Evolutionary conservation across 2,113 vertebrate species (phyloP).

Genomic region (Zingel zingel): DNA sequence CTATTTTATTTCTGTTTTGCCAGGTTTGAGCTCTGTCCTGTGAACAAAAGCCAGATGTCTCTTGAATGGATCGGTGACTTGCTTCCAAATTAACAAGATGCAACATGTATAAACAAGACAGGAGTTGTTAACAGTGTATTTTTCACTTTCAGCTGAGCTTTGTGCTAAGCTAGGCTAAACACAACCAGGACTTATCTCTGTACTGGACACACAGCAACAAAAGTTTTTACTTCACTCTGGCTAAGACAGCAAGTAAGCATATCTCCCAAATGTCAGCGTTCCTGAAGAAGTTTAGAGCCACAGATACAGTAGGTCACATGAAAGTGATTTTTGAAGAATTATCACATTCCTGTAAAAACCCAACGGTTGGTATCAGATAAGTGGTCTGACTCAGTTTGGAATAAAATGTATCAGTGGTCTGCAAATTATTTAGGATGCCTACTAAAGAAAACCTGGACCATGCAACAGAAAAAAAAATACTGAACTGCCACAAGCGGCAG

Average conservation of each 20-base stretch:
- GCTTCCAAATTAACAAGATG: neutral
- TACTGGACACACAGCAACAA: neutral
- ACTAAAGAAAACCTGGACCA: conserved; percentile 90
- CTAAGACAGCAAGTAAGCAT: neutral
- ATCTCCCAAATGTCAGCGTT: conserved; percentile 11
- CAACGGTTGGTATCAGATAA: neutral
- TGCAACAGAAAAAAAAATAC: conserved; percentile 82
- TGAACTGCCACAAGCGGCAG: conserved; percentile 88
- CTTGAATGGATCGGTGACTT: neutral
- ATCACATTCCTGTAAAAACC: neutral
- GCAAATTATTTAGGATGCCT: conserved; percentile 87
- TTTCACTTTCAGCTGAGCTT: neutral
- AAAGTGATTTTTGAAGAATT: neutral
- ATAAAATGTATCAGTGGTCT: neutral
- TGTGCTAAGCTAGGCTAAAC: neutral
- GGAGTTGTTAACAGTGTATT: neutral
- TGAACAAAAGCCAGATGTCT: neutral
- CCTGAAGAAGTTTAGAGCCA: neutral
- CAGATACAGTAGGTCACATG: neutral
- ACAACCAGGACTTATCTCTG: neutral
- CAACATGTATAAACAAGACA: neutral
- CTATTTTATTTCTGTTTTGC: neutral
- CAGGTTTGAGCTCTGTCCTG: neutral
- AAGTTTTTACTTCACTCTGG: neutral
- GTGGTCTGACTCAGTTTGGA: neutral